Evolutionary conservation across 2,797 vertebrate genomes (phyloP), one percentile per base, ranked within the genome.

Genomic region (Molothrus aeneus): DNA sequence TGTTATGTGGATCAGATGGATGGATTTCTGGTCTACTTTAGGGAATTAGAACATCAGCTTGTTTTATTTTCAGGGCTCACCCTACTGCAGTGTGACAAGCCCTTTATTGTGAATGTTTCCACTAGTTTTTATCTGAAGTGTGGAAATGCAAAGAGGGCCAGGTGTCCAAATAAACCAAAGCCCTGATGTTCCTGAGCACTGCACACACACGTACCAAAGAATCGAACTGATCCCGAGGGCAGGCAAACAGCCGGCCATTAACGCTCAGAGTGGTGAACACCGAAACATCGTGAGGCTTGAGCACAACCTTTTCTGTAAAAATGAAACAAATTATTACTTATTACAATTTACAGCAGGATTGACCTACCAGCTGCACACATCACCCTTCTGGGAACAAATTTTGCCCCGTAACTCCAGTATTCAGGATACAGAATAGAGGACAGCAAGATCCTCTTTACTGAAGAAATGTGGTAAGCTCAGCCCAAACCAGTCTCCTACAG

Each of bases 231-330:
- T 99, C 99, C 93, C 99, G 98, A 7, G 98, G 98, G 96, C 99
- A 99, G 91, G 98, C 98, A 94, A 99, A 99, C 90, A 99, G 98
- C 17, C 99, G 98, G 77, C 99, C 99, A 18, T 99, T 99, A 88
- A 99, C 97, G 80, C 98, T 99, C 95, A 99, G 99, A 7, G 98
- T 99, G 78, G 99, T 99, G 98, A 99, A 99, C 93, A 99, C 98
- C 1, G 99, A 99, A 74, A 99, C 96, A 45, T 99, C 99, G 32
- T 98, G 99, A 93, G 99, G 98, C 94, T 99, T 99, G 94, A 99
- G 98, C 94, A 99, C 97, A 54, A 98, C 98, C 98, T 99, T 99
- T 96, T 99, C 99, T 99, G 98, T 94, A 96, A 97, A 97, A 79
- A 96, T 66, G 84, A 96, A 97, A 97, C 86, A 95, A 36, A 87